Percentiles rank a stretch among this genome's conserved stretches.
Evolutionary conservation across 2,113 vertebrate genomes (phyloP).

Genomic region (Tragulus kanchil): DNA sequence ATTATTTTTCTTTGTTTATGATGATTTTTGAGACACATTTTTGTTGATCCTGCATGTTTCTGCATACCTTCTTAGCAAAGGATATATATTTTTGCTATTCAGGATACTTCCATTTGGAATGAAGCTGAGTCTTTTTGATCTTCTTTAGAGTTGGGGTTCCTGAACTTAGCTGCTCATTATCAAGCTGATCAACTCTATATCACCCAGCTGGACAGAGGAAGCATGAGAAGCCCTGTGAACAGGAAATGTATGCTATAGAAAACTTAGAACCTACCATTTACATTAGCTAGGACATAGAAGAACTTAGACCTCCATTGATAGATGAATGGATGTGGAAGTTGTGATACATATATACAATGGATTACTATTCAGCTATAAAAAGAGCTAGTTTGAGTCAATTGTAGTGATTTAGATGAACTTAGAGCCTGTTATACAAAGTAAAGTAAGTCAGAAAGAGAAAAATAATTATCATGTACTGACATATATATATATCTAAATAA

Average conservation of each 20-base stretch:
- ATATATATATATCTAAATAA: neutral
- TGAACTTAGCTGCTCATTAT: neutral
- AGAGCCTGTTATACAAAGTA: neutral
- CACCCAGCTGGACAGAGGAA: fast-evolving
- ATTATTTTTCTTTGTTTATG: neutral
- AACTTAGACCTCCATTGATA: neutral
- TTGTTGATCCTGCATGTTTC: neutral
- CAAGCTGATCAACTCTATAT: neutral
- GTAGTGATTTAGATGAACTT: neutral
- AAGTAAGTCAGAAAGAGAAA: neutral
- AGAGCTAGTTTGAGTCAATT: neutral
- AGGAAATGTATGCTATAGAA: neutral
- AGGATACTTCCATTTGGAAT: neutral
- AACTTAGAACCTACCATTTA: too few species aligned
- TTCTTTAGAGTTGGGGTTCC: neutral
- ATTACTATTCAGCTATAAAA: too few species aligned
- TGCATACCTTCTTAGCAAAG: neutral
- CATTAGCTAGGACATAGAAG: neutral
- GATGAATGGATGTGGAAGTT: neutral
- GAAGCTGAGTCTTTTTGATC: neutral
- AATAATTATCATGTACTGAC: neutral
- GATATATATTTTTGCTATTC: neutral
- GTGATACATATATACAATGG: neutral
- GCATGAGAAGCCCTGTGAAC: neutral
- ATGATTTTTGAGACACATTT: neutral